phyloP scores from a whole-genome alignment of 2,113 vertebrate genomes.

The Brienomyrus longianalis region DNA sequence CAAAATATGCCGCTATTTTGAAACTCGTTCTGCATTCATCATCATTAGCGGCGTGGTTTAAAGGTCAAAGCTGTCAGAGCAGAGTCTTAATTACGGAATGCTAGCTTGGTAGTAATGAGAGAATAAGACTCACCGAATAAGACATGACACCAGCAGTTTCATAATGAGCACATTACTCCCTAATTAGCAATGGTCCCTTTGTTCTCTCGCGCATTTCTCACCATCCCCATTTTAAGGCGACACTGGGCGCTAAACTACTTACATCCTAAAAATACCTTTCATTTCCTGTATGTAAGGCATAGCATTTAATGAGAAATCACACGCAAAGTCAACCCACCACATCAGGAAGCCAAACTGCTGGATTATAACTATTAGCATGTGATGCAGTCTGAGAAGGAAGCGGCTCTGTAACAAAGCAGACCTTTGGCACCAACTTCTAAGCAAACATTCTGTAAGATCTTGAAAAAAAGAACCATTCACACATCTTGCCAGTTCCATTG shows the following conservation, averaged over 20 bases:
- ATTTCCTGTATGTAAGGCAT: neutral
- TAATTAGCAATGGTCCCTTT: neutral
- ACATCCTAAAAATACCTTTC: neutral
- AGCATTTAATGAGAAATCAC: neutral
- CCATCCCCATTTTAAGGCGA: neutral
- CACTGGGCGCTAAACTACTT: neutral
- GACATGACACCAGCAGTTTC: constrained; percentile 6
- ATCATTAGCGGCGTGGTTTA: neutral
- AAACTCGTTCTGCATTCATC: neutral
- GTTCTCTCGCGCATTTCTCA: neutral
- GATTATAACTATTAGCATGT: neutral
- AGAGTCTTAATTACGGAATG: neutral
- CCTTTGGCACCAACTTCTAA: neutral
- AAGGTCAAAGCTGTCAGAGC: neutral
- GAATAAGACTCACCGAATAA: neutral
- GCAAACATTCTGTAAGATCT: neutral
- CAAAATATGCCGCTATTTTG: neutral
- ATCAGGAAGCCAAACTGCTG: neutral
- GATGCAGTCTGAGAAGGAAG: neutral
- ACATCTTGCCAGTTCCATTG: neutral
- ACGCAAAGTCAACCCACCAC: neutral
- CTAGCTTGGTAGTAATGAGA: neutral
- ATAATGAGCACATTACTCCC: neutral
- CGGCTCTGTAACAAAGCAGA: neutral
- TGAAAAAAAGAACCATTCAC: neutral